These are phyloP conservation scores for Leuciscus waleckii DNA, from an alignment of 2,797 vertebrate genomes.

Conservation along the genomic window DNA sequence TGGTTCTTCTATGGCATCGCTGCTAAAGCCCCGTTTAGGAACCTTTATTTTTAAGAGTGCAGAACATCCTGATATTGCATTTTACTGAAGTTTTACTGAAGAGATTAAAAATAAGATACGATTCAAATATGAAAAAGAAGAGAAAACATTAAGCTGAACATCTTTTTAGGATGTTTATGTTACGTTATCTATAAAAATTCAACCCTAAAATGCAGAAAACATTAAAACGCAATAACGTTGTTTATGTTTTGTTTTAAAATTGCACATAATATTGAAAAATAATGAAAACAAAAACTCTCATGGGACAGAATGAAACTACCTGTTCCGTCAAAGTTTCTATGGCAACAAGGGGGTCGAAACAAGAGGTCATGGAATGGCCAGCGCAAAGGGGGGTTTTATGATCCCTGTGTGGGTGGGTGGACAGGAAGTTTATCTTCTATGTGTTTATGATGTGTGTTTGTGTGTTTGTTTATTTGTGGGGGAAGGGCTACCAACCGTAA, in stretches of 20 bases:
- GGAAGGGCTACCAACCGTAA: not conserved
- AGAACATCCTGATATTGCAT: not conserved
- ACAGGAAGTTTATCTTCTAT: slow-evolving; percentile 44
- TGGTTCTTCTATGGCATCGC: not conserved
- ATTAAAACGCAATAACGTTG: not conserved
- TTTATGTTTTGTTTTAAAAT: not conserved
- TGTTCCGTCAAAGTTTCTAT: slow-evolving; percentile 36
- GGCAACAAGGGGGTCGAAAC: slow-evolving; percentile 30
- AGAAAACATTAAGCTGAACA: not conserved
- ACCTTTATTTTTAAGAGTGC: not conserved
- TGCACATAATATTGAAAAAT: not conserved
- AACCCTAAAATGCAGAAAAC: not conserved
- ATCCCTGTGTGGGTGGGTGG: slow-evolving; percentile 34
- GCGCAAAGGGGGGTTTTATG: slow-evolving; percentile 23
- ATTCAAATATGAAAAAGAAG: not conserved
- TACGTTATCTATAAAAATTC: not conserved
- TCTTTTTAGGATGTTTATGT: not conserved
- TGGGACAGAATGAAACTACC: slow-evolving; percentile 7
- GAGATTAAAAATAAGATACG: not conserved
- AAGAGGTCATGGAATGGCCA: slow-evolving; percentile 36
- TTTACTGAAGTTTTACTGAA: too few relatives aligned
- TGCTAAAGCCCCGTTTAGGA: not conserved
- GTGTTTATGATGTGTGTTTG: slow-evolving; percentile 40
- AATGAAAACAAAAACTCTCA: not conserved
- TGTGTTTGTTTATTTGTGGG: slow-evolving; percentile 41